Evolutionary conservation across 2,797 vertebrate genomes (phyloP).

Genomic region (Chloroceryle amazona): DNA sequence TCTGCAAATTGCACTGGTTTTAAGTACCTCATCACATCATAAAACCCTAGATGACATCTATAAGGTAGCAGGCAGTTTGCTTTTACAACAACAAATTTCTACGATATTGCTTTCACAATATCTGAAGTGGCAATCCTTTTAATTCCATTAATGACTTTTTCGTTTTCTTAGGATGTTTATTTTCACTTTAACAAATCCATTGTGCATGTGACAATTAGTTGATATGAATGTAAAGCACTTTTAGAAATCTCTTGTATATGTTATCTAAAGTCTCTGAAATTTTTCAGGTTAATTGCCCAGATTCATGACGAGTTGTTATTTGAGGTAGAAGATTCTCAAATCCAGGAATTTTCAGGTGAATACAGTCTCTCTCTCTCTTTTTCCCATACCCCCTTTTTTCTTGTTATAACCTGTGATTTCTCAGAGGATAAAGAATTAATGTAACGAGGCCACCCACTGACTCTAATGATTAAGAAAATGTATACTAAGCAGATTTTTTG

Average conservation of each 20-base stretch:
- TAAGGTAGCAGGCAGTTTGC: neutral
- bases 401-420: neutral
- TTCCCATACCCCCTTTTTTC: neutral
- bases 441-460: neutral
- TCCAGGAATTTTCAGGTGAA: conserved; percentile 89
- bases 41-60: neutral
- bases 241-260: neutral
- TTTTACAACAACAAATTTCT: neutral
- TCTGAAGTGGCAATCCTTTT: neutral
- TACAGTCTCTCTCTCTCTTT: neutral
- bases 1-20: neutral
- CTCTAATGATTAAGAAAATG: neutral
- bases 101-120: neutral
- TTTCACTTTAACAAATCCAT: neutral
- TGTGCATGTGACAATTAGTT: neutral
- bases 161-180: neutral
- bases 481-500: conserved; percentile 10
- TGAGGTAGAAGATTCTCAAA: conserved; percentile 90
- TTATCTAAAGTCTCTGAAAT: neutral
- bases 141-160: neutral
- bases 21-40: neutral
- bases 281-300: conserved; percentile 90
- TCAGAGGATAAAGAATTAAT: neutral
- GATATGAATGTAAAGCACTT: neutral
- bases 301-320: conserved; percentile 94